phyloP scores from a whole-genome alignment of 2,888 invertebrate genomes.

The Drosophila pegasa region DNA sequence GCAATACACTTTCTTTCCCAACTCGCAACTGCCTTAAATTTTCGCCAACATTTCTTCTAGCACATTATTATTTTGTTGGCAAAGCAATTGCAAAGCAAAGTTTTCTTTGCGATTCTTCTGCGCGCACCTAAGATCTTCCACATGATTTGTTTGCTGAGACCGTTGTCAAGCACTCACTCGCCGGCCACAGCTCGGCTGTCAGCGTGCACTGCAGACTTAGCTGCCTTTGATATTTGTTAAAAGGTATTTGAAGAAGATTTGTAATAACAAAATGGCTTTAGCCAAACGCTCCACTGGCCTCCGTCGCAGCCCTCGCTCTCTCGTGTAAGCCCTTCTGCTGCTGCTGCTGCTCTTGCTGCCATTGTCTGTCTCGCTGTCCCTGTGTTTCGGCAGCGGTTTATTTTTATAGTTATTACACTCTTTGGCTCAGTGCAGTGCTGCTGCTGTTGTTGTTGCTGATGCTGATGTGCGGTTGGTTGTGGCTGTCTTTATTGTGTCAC shows the following conservation, averaged over 20 bases:
- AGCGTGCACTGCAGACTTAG: background rate
- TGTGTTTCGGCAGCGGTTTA: constrained; percentile 56
- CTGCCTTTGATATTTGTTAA: constrained; percentile 19
- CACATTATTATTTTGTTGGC: too few relatives aligned
- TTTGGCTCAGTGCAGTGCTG: constrained; percentile 54
- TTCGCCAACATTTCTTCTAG: too few relatives aligned
- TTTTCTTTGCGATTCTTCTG: background rate
- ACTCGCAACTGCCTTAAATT: too few relatives aligned
- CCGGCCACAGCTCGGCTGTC: background rate
- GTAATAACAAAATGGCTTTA: constrained; percentile 72
- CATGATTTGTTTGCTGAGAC: background rate
- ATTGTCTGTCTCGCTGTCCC: constrained; percentile 25
- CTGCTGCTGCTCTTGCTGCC: background rate
- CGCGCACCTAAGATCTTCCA: background rate
- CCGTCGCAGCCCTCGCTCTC: background rate
- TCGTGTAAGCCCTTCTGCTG: background rate
- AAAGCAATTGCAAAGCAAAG: too few relatives aligned
- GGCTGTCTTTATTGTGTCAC: constrained; percentile 74
- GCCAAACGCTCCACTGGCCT: constrained; percentile 9
- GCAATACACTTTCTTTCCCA: too few relatives aligned
- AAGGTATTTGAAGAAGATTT: constrained; percentile 63
- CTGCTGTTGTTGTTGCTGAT: constrained; percentile 20
- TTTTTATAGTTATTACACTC: constrained; percentile 79
- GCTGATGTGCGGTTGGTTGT: constrained; percentile 24
- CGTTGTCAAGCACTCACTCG: background rate